Conservation (phyloP, 2,797 vertebrate genomes). For the Oryzias dopingdopingensis region DNA sequence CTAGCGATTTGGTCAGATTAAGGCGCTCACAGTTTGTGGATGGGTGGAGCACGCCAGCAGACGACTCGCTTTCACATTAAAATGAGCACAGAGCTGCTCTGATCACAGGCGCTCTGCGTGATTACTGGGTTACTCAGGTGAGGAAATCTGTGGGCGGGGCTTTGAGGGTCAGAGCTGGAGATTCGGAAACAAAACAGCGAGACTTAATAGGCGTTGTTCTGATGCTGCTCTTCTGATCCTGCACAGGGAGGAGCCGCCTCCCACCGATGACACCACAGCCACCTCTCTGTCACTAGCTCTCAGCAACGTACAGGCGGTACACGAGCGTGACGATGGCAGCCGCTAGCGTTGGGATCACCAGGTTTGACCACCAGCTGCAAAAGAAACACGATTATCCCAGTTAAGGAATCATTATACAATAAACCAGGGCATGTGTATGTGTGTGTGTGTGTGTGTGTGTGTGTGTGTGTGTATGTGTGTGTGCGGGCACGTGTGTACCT, state of each 20-base stretch:
- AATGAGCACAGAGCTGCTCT: too few species aligned
- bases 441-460: conserved; percentile 1
- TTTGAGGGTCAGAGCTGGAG: too few species aligned
- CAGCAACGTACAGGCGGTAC: conserved; percentile 80
- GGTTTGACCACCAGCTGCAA: conserved; percentile 85
- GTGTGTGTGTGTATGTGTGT: not conserved
- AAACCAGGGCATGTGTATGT: not conserved
- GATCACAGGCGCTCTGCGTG: too few species aligned
- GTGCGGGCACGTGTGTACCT: conserved; percentile 24
- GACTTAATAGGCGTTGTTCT: too few species aligned
- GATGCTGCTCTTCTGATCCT: too few species aligned
- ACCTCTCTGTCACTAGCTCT: conserved; percentile 69
- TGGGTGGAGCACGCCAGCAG: too few species aligned
- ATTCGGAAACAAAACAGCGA: too few species aligned
- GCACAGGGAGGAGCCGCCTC: not conserved
- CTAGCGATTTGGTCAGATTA: too few species aligned
- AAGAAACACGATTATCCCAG: conserved; percentile 1
- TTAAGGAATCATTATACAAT: not conserved
- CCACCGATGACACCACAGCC: conserved; percentile 24
- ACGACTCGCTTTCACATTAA: too few species aligned
- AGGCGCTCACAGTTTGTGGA: too few species aligned
- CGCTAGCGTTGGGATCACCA: conserved; percentile 83
- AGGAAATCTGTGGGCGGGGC: too few species aligned
- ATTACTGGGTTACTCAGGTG: too few species aligned
- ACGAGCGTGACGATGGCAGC: conserved; percentile 81